Percentiles rank a stretch among this genome's conserved stretches.
Evolutionary conservation across 92 coral and sea anemone genomes (phyloP).

Genomic region (Virgularia gustaviana): DNA sequence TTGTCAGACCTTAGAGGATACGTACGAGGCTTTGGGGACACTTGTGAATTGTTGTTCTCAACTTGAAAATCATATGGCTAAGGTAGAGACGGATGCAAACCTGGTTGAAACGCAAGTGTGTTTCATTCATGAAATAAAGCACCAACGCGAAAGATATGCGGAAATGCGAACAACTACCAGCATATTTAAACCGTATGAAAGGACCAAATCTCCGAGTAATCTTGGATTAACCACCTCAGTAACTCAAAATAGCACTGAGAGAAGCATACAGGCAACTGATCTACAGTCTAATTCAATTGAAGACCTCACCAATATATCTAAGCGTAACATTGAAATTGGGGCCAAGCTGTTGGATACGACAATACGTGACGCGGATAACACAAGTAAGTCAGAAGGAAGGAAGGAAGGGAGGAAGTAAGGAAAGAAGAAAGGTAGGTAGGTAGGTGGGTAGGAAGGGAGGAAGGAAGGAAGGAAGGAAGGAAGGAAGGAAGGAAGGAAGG

Average conservation of each 20-base stretch:
- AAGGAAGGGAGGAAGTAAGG: not conserved
- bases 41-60: not conserved
- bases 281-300: not conserved
- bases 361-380: constrained; percentile 13
- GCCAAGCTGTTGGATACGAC: not conserved
- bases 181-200: not conserved
- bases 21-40: constrained; percentile 2
- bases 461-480: not conserved
- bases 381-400: constrained; percentile 1
- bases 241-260: no score
- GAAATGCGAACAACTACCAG: not conserved
- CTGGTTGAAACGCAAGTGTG: not conserved
- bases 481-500: not conserved
- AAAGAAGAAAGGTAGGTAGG: not conserved
- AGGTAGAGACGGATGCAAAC: not conserved
- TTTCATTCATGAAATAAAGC: no score
- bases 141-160: not conserved
- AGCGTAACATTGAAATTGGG: not conserved
- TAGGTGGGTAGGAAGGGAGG: not conserved
- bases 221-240: no score
- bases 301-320: not conserved
- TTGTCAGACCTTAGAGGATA: not conserved
- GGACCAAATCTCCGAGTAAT: not conserved
- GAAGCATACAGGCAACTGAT: no score
- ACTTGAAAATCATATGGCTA: not conserved